Percentiles rank a stretch among this genome's conserved stretches.
Evolutionary conservation across 2,797 vertebrate species (phyloP).

Genomic region (Manis javanica): DNA sequence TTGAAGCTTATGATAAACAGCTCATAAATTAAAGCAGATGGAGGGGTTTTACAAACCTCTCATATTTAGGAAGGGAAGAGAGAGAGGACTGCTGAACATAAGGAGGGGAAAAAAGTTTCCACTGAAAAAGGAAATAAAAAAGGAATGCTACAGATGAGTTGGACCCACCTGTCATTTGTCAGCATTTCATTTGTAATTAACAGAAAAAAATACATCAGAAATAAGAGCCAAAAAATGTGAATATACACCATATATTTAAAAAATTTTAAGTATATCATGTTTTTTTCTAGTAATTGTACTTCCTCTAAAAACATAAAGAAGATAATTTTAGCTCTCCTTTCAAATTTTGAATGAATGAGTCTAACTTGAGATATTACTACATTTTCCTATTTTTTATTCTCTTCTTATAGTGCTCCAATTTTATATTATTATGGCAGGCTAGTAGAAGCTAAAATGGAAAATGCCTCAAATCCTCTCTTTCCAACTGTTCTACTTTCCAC

Average conservation of each 20-base stretch:
- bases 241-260: neutral
- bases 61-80: neutral
- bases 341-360: neutral
- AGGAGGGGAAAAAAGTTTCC: neutral
- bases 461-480: neutral
- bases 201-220: neutral
- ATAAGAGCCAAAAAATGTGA: neutral
- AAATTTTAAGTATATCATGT: neutral
- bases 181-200: neutral
- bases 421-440: neutral
- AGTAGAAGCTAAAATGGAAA: neutral
- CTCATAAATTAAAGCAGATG: conserved; percentile 19
- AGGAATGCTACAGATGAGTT: neutral
- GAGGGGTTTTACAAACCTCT: neutral
- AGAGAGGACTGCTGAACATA: neutral
- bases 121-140: neutral
- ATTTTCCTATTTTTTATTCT: neutral
- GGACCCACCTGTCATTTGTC: neutral
- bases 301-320: neutral
- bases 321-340: neutral
- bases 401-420: neutral
- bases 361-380: neutral
- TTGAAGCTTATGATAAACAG: conserved; percentile 2
- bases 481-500: neutral
- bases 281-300: neutral